Evolutionary conservation across 2,888 invertebrate species (phyloP).

Genomic region (Romanomermis culicivorax): DNA sequence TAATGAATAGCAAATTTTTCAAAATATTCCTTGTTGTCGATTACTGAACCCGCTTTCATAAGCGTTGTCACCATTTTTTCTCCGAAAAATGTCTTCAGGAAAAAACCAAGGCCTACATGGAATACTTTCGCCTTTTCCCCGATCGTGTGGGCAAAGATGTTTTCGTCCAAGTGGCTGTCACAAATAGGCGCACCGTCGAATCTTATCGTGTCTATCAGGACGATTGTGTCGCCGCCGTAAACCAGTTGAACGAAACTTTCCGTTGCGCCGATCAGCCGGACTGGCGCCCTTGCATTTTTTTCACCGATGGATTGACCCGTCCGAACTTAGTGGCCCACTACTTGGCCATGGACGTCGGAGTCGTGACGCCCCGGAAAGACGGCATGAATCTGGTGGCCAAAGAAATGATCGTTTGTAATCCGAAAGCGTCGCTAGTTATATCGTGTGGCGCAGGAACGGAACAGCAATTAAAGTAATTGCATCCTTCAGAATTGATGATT

Average conservation of each 20-base stretch:
- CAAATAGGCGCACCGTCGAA: slow-evolving; percentile 26
- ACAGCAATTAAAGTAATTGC: slow-evolving; percentile 18
- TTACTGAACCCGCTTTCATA: no score
- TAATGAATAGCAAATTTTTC: no score
- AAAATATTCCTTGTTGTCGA: no score
- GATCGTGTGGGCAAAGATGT: slow-evolving; percentile 26
- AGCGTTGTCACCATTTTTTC: no score
- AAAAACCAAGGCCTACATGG: slow-evolving; percentile 16
- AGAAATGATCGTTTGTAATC: slow-evolving; percentile 25
- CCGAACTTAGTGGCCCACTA: slow-evolving; percentile 22
- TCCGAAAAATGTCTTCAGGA: no score
- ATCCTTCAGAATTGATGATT: no score
- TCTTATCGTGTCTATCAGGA: slow-evolving; percentile 27
- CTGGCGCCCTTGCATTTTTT: slow-evolving; percentile 26
- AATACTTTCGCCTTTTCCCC: slow-evolving; percentile 15
- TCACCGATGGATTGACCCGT: slow-evolving; percentile 22
- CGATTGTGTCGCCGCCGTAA: slow-evolving; percentile 23
- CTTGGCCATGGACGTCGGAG: slow-evolving; percentile 28
- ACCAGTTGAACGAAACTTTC: slow-evolving; percentile 20
- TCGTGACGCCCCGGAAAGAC: slow-evolving; percentile 25
- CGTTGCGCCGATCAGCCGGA: slow-evolving; percentile 14
- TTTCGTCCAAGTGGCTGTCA: slow-evolving; percentile 26
- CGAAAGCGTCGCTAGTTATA: slow-evolving; percentile 18
- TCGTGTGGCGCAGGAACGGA: slow-evolving; percentile 21
- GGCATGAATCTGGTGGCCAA: slow-evolving; percentile 28